A percentile compares a stretch with the other conserved stretches of the same genome.
Conservation (phyloP, 2,888 invertebrate genomes). For the Chironomus riparius region DNA sequence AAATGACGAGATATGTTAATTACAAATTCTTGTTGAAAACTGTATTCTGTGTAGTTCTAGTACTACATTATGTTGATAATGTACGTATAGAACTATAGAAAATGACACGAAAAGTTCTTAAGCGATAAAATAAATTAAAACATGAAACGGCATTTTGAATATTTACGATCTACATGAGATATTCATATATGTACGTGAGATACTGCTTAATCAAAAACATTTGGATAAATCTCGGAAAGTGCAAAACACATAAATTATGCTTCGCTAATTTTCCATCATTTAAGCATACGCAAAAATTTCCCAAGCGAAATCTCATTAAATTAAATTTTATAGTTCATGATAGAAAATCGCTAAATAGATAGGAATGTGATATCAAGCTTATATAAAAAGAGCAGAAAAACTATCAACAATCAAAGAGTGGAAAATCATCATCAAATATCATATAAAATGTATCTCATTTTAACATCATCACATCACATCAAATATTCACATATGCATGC, state of each 20-base stretch:
- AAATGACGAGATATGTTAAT: conserved; percentile 25
- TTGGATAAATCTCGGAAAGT: conserved; percentile 4
- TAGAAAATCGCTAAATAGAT: no score
- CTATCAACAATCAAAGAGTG: conserved; percentile 22
- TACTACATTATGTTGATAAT: neutral
- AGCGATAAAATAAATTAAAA: conserved; percentile 8
- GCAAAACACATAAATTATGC: conserved; percentile 22
- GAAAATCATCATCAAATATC: conserved; percentile 24
- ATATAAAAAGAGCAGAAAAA: neutral
- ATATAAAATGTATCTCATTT: conserved; percentile 19
- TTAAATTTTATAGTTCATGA: conserved; percentile 10
- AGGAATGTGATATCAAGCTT: no score
- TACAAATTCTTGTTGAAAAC: conserved; percentile 25
- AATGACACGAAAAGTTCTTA: neutral
- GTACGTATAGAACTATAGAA: no score
- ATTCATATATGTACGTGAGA: neutral
- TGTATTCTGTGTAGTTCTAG: neutral
- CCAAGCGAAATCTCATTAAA: conserved; percentile 23
- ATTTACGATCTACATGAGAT: neutral
- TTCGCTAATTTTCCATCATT: conserved; percentile 22
- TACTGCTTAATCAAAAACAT: conserved; percentile 17
- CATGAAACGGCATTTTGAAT: neutral
- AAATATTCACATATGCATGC: conserved; percentile 5
- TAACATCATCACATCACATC: neutral
- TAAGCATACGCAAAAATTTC: conserved; percentile 2